These are phyloP conservation scores for Carpatolechia fugitivella DNA, from an alignment of 2,888 invertebrate species.

Conservation along the genomic window DNA sequence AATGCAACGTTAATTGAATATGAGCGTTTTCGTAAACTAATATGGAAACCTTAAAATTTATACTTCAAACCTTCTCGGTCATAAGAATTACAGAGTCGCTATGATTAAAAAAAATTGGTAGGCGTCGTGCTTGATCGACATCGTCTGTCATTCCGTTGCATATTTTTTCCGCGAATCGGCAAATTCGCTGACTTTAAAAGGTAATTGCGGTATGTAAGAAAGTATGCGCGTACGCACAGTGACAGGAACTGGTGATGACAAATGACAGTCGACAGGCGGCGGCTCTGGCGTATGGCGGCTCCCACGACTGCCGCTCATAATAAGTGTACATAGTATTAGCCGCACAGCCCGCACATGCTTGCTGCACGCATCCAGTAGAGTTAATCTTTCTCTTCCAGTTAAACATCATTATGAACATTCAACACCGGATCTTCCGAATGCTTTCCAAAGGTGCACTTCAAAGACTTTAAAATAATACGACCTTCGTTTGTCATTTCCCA, in stretches of 20 bases:
- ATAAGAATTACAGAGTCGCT: neutral
- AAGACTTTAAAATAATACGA: neutral
- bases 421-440: neutral
- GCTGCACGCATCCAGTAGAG: slow-evolving; percentile 19
- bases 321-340: slow-evolving; percentile 56
- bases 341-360: slow-evolving; percentile 32
- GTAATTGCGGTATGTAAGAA: slow-evolving; percentile 70
- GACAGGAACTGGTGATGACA: slow-evolving; percentile 71
- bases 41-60: no score
- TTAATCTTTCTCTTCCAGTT: slow-evolving; percentile 13
- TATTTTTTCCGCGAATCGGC: slow-evolving; percentile 54
- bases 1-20: slow-evolving; percentile 31
- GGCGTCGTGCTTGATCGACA: slow-evolving; percentile 41
- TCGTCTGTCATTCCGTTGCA: slow-evolving; percentile 50
- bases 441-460: neutral
- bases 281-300: slow-evolving; percentile 37
- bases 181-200: slow-evolving; percentile 63
- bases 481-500: no score
- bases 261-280: slow-evolving; percentile 52
- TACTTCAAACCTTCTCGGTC: no score
- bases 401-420: slow-evolving; percentile 6
- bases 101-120: slow-evolving; percentile 21
- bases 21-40: slow-evolving; percentile 19
- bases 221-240: slow-evolving; percentile 57
- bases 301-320: slow-evolving; percentile 63